Evolutionary conservation across 1,140 invertebrate species (phyloP), one percentile per base, ranked within the genome.

Genomic region (Camponotus pennsylvanicus): DNA sequence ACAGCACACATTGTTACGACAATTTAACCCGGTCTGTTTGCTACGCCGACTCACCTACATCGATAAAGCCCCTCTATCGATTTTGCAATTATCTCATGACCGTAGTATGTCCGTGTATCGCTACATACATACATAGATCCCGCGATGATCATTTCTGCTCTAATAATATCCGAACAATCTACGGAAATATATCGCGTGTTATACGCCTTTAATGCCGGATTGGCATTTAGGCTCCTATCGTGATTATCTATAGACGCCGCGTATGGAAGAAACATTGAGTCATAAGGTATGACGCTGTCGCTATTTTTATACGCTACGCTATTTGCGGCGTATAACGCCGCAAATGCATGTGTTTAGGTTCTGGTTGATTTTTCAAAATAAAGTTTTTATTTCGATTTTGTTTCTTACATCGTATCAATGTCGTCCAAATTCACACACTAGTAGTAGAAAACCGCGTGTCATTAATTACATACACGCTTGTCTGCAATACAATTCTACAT

Each of bases 351-450:
- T 11, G 4, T 8, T 15, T 27, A 55, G 32, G n/a, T 32, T 27
- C 42, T 49, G 42, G 7, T 83, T 75, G 40, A 71, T 67, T 86
- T 82, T 90, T 88, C 64, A 27, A 90, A 91, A 90, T 71, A 88
- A 86, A 34, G 83, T 86, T 73, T 90, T 91, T 91, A 88, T 90
- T 91, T 40, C 7, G 59, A 80, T 49, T 37, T 84, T 85, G 63
- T 34, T 88, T 49, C 37, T 80, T 90, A 90, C 87, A 91, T 80
- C 77, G 64, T 83, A 67, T 76, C 27, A 13, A 21, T 88, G 82
- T 80, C 69, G 45, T 86, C 6, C 49, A 52, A 61, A 4, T 73
- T 4, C 67, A 73, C 86, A 88, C 59, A 85, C 66, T 34, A 71
- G 40, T 64, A 86, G 76, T 80, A 84, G 61, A 86, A 69, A 90